These are phyloP conservation scores for Catagonus wagneri DNA, from an alignment of 2,113 vertebrate genomes.

Conservation along the genomic window DNA sequence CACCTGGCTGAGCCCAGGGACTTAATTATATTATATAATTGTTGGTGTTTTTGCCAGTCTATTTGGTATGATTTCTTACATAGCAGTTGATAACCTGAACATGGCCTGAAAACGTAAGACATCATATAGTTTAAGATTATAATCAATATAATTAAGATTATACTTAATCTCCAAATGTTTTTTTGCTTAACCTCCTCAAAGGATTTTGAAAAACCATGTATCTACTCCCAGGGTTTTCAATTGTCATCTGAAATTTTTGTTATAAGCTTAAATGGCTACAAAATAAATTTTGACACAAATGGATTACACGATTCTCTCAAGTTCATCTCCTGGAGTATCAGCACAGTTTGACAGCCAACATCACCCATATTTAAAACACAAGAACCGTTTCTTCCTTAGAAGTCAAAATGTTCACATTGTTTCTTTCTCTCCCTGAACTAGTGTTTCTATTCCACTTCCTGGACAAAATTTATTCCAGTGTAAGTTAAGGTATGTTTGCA, in stretches of 20 bases:
- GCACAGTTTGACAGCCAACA: neutral
- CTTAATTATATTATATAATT: neutral
- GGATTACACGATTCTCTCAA: neutral
- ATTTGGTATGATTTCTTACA: neutral
- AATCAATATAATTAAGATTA: too few relatives aligned
- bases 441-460: neutral
- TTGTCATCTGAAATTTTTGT: constrained; percentile 6
- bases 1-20: neutral
- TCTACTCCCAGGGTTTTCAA: neutral
- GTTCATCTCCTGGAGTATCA: too few relatives aligned
- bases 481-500: neutral
- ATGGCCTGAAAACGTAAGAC: neutral
- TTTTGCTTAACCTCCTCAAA: neutral
- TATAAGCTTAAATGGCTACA: neutral
- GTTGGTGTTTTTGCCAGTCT: neutral
- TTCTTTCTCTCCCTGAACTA: neutral
- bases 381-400: neutral
- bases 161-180: neutral
- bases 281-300: constrained; percentile 8
- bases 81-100: neutral
- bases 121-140: neutral
- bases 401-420: neutral
- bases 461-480: neutral
- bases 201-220: neutral
- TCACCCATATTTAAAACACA: neutral